Evolutionary conservation across 2,797 vertebrate species (phyloP).

Genomic region (Chelmon rostratus): DNA sequence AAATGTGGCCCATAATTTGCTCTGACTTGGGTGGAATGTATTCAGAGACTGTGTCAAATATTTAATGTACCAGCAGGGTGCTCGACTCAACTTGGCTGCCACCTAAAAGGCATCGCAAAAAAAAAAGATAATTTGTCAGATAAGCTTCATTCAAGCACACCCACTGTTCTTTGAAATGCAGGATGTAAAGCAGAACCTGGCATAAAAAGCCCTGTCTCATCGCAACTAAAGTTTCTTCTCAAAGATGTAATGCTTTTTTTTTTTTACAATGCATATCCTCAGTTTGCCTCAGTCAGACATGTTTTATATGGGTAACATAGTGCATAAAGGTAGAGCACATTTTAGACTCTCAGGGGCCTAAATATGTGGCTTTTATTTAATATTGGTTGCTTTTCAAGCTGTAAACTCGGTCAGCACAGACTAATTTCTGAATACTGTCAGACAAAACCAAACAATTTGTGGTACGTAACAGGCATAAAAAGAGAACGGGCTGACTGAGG

Average conservation of each 20-base stretch:
- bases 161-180: constrained; percentile 39
- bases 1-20: constrained; percentile 42
- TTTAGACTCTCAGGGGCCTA: background rate
- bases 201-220: background rate
- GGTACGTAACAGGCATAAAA: constrained; percentile 16
- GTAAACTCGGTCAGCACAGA: background rate
- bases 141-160: constrained; percentile 36
- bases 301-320: background rate
- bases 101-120: constrained; percentile 35
- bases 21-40: constrained; percentile 15
- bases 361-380: background rate
- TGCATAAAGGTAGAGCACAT: no score
- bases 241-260: no score
- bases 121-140: constrained; percentile 54
- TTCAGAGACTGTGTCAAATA: constrained; percentile 48
- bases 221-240: no score
- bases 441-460: constrained; percentile 1
- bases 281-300: constrained; percentile 4
- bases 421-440: background rate
- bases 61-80: constrained; percentile 40
- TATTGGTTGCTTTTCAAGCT: background rate
- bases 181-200: constrained; percentile 20
- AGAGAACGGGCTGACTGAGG: constrained; percentile 6
- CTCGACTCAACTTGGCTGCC: constrained; percentile 31
- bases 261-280: constrained; percentile 20